phyloP scores from a whole-genome alignment of 2,888 invertebrate species.

The Meghimatium bilineatum region DNA sequence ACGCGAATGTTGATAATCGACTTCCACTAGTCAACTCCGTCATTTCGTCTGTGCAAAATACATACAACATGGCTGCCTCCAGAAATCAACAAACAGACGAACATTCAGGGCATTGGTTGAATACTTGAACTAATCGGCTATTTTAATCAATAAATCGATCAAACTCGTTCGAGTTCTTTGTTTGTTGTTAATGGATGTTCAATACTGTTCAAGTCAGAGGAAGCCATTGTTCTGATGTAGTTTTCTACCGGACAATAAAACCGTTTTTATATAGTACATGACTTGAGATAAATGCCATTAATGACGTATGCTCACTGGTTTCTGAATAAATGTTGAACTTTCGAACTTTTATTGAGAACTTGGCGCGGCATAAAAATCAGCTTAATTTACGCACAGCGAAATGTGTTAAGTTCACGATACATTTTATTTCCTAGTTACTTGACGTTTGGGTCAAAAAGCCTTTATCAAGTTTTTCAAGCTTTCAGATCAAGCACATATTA shows the following conservation, averaged over 20 bases:
- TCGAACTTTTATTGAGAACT: no score
- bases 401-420: no score
- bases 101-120: background rate
- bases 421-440: no score
- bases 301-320: background rate
- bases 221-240: background rate
- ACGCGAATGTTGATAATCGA: no score
- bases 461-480: no score
- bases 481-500: no score
- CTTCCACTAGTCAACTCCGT: no score
- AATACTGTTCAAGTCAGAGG: background rate
- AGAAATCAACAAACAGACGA: background rate
- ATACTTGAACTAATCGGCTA: background rate
- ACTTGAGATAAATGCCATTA: background rate
- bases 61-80: background rate
- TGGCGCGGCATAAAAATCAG: no score
- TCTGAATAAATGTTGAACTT: no score
- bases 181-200: background rate
- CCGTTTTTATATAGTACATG: background rate
- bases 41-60: no score
- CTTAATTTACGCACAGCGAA: no score
- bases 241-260: constrained; percentile 14
- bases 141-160: constrained; percentile 14
- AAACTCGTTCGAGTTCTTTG: background rate
- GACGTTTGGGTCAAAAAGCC: no score